These are phyloP conservation scores for Diabrotica virgifera DNA, from an alignment of 1,140 invertebrate genomes.

Conservation along the genomic window DNA sequence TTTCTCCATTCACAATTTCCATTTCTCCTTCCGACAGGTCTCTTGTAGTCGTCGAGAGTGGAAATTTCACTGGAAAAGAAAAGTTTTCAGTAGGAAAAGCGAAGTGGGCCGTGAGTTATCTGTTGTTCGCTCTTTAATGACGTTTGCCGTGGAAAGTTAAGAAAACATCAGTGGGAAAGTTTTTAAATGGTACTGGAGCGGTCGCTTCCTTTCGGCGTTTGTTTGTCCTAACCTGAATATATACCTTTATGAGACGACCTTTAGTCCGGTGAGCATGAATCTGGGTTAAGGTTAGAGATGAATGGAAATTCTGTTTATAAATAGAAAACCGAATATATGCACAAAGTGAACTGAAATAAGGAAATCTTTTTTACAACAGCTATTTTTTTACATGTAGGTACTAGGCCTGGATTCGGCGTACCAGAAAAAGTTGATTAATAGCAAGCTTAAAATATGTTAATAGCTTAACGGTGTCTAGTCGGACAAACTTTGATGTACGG, in stretches of 20 bases:
- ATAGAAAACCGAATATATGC: too few species aligned
- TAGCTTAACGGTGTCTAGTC: too few species aligned
- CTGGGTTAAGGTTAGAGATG: too few species aligned
- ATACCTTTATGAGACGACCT: conserved; percentile 1
- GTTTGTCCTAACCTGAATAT: conserved; percentile 9
- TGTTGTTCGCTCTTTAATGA: conserved; percentile 17
- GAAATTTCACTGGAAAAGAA: conserved; percentile 3
- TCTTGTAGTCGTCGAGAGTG: not conserved
- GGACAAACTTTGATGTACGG: too few species aligned
- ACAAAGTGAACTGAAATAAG: too few species aligned
- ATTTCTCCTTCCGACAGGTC: not conserved
- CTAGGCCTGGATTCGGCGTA: too few species aligned
- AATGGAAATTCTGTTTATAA: too few species aligned
- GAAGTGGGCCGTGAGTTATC: conserved; percentile 12
- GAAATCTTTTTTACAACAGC: too few species aligned
- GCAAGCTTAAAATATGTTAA: too few species aligned
- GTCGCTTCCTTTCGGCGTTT: conserved; percentile 8
- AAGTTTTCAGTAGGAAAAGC: conserved; percentile 13
- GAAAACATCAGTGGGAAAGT: conserved; percentile 13
- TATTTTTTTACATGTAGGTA: too few species aligned
- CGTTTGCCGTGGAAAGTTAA: conserved; percentile 14
- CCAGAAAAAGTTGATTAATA: too few species aligned
- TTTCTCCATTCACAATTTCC: not conserved
- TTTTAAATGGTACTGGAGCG: conserved; percentile 11
- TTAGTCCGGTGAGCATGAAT: not conserved